Evolutionary conservation across 2,888 invertebrate species (phyloP).

Genomic region (Nomada fabriciana): DNA sequence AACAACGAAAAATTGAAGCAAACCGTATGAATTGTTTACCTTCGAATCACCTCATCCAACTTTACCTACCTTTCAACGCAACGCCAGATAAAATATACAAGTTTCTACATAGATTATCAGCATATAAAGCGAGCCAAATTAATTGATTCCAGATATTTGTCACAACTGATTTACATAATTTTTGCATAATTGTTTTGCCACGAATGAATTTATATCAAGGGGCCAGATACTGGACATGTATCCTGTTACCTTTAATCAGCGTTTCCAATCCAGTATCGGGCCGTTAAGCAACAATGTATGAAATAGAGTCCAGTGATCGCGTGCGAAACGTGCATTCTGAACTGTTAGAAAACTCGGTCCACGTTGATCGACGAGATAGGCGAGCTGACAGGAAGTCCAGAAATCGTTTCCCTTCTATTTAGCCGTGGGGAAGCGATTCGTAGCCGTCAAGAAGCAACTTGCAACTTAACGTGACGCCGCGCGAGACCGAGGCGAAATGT

Average conservation of each 20-base stretch:
- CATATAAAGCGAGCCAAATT: too few relatives aligned
- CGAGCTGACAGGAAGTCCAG: conserved; percentile 28
- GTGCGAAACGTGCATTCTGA: neutral
- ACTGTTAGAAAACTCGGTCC: conserved; percentile 8
- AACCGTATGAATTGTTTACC: too few relatives aligned
- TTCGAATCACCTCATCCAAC: too few relatives aligned
- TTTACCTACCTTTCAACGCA: too few relatives aligned
- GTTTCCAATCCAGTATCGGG: neutral
- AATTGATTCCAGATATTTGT: too few relatives aligned
- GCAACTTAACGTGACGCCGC: conserved; percentile 35
- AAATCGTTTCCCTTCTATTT: conserved; percentile 33
- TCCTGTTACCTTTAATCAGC: neutral
- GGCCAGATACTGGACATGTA: too few relatives aligned
- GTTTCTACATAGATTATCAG: too few relatives aligned
- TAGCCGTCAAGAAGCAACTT: conserved; percentile 36
- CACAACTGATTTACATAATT: too few relatives aligned
- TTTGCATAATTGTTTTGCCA: too few relatives aligned
- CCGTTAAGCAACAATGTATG: neutral
- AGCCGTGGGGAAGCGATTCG: conserved; percentile 31
- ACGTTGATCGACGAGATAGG: conserved; percentile 14
- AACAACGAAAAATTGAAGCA: too few relatives aligned
- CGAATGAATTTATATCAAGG: too few relatives aligned
- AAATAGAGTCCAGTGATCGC: neutral
- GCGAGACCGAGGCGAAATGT: conserved; percentile 69
- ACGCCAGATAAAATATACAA: too few relatives aligned